Conservation (phyloP, 2,888 invertebrate genomes). For the Temnothorax ravouxi region DNA sequence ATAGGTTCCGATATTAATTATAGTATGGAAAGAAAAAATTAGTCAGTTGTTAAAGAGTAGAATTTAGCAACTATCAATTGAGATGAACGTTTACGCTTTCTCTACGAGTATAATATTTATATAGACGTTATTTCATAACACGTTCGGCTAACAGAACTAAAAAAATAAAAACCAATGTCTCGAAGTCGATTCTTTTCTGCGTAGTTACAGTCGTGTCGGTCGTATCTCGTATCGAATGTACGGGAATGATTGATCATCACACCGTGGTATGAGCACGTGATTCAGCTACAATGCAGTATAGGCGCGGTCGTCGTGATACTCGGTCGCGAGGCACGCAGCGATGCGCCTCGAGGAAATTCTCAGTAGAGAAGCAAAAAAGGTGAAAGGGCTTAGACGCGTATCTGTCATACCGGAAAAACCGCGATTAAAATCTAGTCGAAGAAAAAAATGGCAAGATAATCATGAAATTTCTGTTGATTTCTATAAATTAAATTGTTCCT, state of each 20-base stretch:
- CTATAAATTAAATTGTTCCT: neutral
- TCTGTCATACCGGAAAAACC: conserved; percentile 14
- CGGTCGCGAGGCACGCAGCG: conserved; percentile 40
- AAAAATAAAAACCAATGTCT: conserved; percentile 5
- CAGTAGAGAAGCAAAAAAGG: conserved; percentile 18
- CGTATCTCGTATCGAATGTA: conserved; percentile 12
- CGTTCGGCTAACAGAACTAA: neutral
- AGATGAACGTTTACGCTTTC: neutral
- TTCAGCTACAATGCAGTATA: conserved; percentile 67
- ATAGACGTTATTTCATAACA: neutral
- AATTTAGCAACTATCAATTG: neutral
- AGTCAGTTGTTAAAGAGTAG: neutral
- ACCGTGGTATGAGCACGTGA: conserved; percentile 60
- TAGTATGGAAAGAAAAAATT: neutral
- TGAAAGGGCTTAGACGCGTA: conserved; percentile 15
- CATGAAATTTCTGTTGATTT: neutral
- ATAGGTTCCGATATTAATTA: neutral
- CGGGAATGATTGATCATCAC: conserved; percentile 71
- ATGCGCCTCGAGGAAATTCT: conserved; percentile 57
- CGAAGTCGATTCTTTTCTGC: neutral
- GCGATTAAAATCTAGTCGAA: conserved; percentile 15
- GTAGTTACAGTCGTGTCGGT: neutral
- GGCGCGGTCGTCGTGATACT: conserved; percentile 58
- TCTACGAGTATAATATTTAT: neutral
- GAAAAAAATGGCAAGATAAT: conserved; percentile 2